These are phyloP conservation scores for Catonia carolina DNA, from an alignment of 2,888 invertebrate genomes.

Conservation along the genomic window DNA sequence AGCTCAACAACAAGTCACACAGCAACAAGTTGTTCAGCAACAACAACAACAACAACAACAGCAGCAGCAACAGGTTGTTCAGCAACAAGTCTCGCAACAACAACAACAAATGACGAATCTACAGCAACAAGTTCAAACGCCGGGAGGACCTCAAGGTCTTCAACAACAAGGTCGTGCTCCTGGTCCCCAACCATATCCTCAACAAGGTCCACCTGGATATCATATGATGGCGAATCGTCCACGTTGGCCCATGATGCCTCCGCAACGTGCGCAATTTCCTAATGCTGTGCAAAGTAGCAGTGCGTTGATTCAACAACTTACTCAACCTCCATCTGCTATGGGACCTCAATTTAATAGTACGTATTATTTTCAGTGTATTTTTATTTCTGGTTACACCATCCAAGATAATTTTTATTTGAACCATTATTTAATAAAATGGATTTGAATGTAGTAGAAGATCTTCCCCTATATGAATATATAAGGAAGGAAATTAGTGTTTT, in stretches of 20 bases:
- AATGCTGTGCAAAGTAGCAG: constrained; percentile 42
- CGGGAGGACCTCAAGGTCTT: constrained; percentile 6
- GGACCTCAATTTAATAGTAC: constrained; percentile 41
- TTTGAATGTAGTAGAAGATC: too few species aligned
- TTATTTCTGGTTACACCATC: too few species aligned
- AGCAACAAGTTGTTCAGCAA: constrained; percentile 39
- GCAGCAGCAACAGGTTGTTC: constrained; percentile 44
- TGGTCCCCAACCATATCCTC: constrained; percentile 19
- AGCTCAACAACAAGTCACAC: constrained; percentile 44
- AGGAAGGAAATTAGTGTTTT: too few species aligned
- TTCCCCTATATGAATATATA: too few species aligned
- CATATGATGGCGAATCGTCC: constrained; percentile 19
- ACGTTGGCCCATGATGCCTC: constrained; percentile 32
- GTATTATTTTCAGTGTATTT: too few species aligned
- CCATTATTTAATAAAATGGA: too few species aligned
- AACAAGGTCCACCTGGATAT: constrained; percentile 24
- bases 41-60: constrained; percentile 42
- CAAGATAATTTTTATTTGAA: too few species aligned
- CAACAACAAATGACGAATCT: constrained; percentile 29
- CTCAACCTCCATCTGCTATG: constrained; percentile 50
- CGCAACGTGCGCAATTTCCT: constrained; percentile 27
- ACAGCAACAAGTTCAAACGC: constrained; percentile 40
- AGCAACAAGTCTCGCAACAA: constrained; percentile 35
- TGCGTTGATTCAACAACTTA: constrained; percentile 52
- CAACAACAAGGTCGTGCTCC: not conserved